Conservation (phyloP, 2,888 invertebrate genomes). For the Apodemia arnacis region DNA sequence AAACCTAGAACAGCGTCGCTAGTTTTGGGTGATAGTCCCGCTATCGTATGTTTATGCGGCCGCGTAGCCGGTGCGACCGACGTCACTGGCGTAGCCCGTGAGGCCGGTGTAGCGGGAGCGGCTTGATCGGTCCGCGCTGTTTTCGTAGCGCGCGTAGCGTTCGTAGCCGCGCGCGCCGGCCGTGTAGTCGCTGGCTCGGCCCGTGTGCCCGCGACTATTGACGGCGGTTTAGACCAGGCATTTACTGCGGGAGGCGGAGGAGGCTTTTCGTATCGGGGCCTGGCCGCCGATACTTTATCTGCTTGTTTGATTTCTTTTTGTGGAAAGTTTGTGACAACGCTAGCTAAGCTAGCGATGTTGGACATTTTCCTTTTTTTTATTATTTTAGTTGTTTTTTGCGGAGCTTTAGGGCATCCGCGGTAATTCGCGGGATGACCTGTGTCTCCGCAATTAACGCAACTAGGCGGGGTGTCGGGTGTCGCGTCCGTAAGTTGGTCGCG, state of each 20-base stretch:
- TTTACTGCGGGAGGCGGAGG: background rate
- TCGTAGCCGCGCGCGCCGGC: too few relatives aligned
- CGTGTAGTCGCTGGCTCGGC: too few relatives aligned
- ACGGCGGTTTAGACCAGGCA: background rate
- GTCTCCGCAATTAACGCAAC: conserved; percentile 33
- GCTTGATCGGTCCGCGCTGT: too few relatives aligned
- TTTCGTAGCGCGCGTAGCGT: too few relatives aligned
- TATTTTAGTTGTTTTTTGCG: background rate
- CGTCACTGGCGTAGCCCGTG: too few relatives aligned
- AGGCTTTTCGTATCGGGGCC: background rate
- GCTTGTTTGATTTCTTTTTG: background rate
- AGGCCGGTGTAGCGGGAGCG: too few relatives aligned
- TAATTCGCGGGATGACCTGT: conserved; percentile 49
- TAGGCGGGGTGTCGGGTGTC: background rate
- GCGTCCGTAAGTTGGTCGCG: background rate
- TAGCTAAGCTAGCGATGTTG: too few relatives aligned
- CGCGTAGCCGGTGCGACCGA: too few relatives aligned
- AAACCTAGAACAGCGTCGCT: too few relatives aligned
- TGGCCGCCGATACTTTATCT: background rate
- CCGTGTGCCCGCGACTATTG: background rate
- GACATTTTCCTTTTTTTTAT: background rate
- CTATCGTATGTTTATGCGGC: too few relatives aligned
- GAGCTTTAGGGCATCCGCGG: conserved; percentile 38
- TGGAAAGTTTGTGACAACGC: too few relatives aligned
- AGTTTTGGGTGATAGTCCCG: too few relatives aligned